Conservation (phyloP, 2,888 invertebrate species). For the Tipula confusa region DNA sequence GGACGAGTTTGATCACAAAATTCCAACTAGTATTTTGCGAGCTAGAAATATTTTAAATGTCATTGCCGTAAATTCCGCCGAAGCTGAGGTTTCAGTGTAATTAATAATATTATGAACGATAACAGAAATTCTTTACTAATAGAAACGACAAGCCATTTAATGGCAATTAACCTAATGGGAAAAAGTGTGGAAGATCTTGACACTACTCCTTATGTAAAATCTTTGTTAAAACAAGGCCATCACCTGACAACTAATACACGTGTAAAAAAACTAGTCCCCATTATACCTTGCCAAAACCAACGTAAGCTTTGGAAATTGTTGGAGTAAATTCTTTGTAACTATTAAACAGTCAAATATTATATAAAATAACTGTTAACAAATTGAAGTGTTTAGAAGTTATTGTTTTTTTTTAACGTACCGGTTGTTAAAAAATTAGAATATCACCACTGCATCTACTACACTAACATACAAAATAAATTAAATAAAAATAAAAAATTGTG, state of each 20-base stretch:
- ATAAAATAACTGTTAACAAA: too few relatives aligned
- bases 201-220: background rate
- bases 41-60: too few relatives aligned
- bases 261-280: background rate
- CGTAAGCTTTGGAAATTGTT: background rate
- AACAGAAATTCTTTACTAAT: background rate
- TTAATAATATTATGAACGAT: background rate
- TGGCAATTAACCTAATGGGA: background rate
- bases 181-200: background rate
- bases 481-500: too few relatives aligned
- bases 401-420: too few relatives aligned
- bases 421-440: too few relatives aligned
- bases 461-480: too few relatives aligned
- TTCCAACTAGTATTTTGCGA: too few relatives aligned
- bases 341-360: too few relatives aligned
- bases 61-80: too few relatives aligned
- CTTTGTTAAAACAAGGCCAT: background rate
- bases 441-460: too few relatives aligned
- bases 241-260: background rate
- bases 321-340: background rate
- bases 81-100: background rate
- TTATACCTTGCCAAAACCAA: background rate
- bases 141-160: background rate
- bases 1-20: too few relatives aligned
- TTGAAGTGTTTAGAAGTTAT: too few relatives aligned